Conservation (phyloP, 2,888 invertebrate genomes). For the Phragmatobia fuliginosa region DNA sequence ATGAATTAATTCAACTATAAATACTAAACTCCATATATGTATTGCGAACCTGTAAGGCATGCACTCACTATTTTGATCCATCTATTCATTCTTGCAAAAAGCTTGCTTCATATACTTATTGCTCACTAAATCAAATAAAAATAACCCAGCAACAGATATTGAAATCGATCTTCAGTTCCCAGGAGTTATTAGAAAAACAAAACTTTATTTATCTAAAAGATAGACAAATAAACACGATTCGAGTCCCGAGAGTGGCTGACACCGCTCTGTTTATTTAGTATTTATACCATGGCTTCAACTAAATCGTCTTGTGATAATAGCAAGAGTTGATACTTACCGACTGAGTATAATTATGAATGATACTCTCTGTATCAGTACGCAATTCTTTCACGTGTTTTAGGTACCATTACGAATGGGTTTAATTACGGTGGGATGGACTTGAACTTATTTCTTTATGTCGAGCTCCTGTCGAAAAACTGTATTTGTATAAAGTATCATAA, state of each 20-base stretch:
- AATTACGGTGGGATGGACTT: too few relatives aligned
- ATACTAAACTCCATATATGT: not conserved
- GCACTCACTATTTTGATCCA: not conserved
- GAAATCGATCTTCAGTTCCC: constrained; percentile 38
- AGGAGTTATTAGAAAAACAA: constrained; percentile 66
- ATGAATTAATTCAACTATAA: not conserved
- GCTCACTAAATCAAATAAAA: constrained; percentile 19
- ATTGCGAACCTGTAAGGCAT: too few relatives aligned
- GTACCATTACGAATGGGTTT: not conserved
- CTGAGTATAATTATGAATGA: not conserved
- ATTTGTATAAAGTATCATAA: too few relatives aligned
- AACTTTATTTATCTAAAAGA: constrained; percentile 71
- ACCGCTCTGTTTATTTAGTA: constrained; percentile 73
- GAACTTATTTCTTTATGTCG: too few relatives aligned
- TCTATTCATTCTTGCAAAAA: not conserved
- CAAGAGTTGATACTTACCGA: constrained; percentile 1
- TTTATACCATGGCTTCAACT: constrained; percentile 56
- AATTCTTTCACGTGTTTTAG: not conserved
- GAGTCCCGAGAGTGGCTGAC: constrained; percentile 68
- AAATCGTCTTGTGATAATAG: constrained; percentile 7
- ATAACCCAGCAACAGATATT: constrained; percentile 33
- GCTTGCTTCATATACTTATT: too few relatives aligned
- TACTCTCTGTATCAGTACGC: not conserved
- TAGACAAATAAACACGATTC: constrained; percentile 69
- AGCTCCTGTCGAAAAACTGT: too few relatives aligned